Evolutionary conservation across 2,113 vertebrate species (phyloP).

Genomic region (Ariopsis seemanni): DNA sequence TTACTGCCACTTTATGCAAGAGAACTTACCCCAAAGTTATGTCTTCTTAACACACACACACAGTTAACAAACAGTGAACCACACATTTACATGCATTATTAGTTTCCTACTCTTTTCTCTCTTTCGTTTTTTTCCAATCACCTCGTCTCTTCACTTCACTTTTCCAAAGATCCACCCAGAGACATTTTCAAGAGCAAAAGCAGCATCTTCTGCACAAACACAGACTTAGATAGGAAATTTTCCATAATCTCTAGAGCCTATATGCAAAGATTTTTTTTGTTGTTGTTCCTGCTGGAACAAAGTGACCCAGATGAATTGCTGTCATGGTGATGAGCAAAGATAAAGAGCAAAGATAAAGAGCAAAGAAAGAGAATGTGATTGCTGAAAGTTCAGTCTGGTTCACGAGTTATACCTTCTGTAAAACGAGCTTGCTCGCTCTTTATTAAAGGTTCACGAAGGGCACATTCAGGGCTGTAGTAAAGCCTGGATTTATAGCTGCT

Average conservation of each 20-base stretch:
- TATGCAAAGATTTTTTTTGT: background rate
- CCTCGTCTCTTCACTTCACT: background rate
- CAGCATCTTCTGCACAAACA: background rate
- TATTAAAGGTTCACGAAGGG: constrained; percentile 6
- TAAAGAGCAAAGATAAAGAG: background rate
- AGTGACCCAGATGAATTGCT: background rate
- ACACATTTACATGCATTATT: constrained; percentile 37
- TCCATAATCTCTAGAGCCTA: background rate
- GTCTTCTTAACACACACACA: background rate
- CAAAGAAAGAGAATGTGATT: background rate
- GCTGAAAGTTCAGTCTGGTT: constrained; percentile 2
- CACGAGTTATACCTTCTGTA: background rate
- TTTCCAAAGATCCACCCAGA: background rate
- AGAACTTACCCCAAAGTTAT: background rate
- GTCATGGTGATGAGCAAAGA: background rate
- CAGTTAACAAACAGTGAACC: background rate
- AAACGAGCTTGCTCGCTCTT: background rate
- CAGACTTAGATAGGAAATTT: background rate
- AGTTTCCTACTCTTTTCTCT: constrained; percentile 24
- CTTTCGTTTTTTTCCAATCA: constrained; percentile 19
- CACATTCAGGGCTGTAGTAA: constrained; percentile 5
- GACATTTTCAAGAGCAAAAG: background rate
- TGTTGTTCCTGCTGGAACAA: background rate
- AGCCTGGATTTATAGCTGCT: constrained; percentile 24
- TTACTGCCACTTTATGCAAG: background rate